Percentiles rank a stretch among this genome's conserved stretches.
Conservation (phyloP, 2,888 invertebrate species). For the Portevinia maculata region DNA sequence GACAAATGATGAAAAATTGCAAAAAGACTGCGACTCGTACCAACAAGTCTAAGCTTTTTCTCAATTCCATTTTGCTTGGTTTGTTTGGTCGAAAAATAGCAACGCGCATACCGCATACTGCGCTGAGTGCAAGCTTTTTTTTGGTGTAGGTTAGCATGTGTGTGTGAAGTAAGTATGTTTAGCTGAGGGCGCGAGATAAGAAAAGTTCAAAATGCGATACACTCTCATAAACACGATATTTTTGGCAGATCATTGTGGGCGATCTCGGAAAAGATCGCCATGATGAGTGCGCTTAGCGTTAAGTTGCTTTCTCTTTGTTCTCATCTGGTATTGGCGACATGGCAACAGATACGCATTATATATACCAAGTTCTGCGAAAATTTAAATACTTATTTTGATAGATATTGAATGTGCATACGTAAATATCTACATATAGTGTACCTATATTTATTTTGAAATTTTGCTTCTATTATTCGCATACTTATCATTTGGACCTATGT, state of each 20-base stretch:
- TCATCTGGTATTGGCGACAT: conserved; percentile 14
- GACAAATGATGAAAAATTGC: conserved; percentile 9
- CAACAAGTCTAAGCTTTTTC: conserved; percentile 54
- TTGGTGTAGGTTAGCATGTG: conserved; percentile 7
- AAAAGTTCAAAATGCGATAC: conserved; percentile 36
- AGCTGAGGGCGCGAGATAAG: conserved; percentile 33
- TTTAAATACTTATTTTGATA: not conserved
- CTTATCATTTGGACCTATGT: too few relatives aligned
- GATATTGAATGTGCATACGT: too few relatives aligned
- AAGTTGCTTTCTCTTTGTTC: conserved; percentile 30
- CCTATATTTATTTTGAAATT: too few relatives aligned
- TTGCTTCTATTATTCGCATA: too few relatives aligned
- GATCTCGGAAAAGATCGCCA: not conserved
- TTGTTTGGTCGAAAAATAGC: conserved; percentile 23
- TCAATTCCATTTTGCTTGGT: conserved; percentile 35
- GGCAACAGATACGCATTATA: conserved; percentile 6
- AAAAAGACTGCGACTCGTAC: conserved; percentile 1
- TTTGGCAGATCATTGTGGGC: conserved; percentile 37
- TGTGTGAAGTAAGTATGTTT: conserved; percentile 19
- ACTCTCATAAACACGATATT: conserved; percentile 34
- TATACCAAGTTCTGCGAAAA: not conserved
- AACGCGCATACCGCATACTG: conserved; percentile 35
- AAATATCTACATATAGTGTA: too few relatives aligned
- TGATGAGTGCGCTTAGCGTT: conserved; percentile 18
- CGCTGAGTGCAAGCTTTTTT: conserved; percentile 50